Percentiles rank a stretch among this genome's conserved stretches.
Evolutionary conservation across 2,113 vertebrate species (phyloP).

Genomic region (Melanerpes formicivorus): DNA sequence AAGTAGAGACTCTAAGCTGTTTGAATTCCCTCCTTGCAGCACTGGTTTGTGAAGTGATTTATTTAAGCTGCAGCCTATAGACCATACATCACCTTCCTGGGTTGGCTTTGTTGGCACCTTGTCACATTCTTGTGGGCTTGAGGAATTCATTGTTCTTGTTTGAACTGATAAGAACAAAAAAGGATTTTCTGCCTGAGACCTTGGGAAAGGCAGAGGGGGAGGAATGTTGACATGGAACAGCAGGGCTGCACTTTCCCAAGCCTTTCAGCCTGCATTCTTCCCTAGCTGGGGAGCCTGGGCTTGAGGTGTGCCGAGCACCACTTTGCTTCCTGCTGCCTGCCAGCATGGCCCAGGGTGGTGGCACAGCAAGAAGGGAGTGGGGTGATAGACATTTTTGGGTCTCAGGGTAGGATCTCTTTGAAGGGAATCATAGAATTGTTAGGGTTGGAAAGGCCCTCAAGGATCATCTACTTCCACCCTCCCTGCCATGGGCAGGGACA

Average conservation of each 20-base stretch:
- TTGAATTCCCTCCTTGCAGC: constrained; percentile 60
- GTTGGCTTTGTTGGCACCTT: constrained; percentile 84
- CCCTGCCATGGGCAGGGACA: too few species aligned
- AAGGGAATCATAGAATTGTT: neutral
- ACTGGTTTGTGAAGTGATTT: constrained; percentile 71
- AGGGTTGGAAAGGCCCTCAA: too few species aligned
- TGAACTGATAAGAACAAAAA: constrained; percentile 85
- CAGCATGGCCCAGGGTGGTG: neutral
- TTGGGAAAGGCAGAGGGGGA: constrained; percentile 78
- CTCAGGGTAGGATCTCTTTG: neutral
- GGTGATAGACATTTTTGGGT: neutral
- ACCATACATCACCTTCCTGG: constrained; percentile 83
- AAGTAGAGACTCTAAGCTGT: constrained; percentile 24
- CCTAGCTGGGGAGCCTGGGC: neutral
- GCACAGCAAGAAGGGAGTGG: neutral
- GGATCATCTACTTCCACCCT: too few species aligned
- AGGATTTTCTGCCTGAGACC: constrained; percentile 79
- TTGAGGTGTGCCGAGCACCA: constrained; percentile 15
- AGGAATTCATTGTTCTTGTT: constrained; percentile 87
- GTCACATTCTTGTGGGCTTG: constrained; percentile 83
- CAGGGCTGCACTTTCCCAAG: constrained; percentile 73
- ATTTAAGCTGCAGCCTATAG: constrained; percentile 73
- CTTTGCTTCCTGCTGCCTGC: neutral
- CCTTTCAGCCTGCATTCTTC: constrained; percentile 34
- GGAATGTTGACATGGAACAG: constrained; percentile 73